Percentiles rank a stretch among this genome's conserved stretches.
These are phyloP conservation scores for Brachypterus glaber DNA, from an alignment of 2,888 invertebrate species.

Conservation along the genomic window DNA sequence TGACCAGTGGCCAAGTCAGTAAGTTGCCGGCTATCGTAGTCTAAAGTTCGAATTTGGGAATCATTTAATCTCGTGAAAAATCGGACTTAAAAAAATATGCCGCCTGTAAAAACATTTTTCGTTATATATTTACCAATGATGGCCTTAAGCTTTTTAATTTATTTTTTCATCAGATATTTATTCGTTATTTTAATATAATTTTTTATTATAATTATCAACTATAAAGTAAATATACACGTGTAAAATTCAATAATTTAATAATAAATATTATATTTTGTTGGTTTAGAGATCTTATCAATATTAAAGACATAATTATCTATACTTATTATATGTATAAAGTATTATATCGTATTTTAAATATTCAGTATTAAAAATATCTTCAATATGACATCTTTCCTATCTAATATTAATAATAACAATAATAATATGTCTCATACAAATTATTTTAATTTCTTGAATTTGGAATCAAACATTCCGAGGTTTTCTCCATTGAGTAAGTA, in stretches of 20 bases:
- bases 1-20: too few species aligned
- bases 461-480: conserved; percentile 23
- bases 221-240: too few species aligned
- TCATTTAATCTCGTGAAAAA: too few species aligned
- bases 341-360: conserved; percentile 39
- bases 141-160: conserved; percentile 30
- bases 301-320: conserved; percentile 36
- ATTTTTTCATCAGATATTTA: conserved; percentile 27
- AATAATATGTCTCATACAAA: conserved; percentile 30
- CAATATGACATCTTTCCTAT: conserved; percentile 38
- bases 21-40: too few species aligned
- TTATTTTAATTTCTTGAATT: conserved; percentile 29
- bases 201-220: too few species aligned
- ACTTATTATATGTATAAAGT: conserved; percentile 34
- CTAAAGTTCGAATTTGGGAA: too few species aligned
- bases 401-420: conserved; percentile 23
- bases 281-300: conserved; percentile 31
- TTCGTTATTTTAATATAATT: conserved; percentile 29
- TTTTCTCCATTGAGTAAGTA: conserved; percentile 27
- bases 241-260: too few species aligned
- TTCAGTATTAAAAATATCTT: conserved; percentile 36
- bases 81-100: too few species aligned
- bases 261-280: conserved; percentile 19
- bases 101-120: too few species aligned
- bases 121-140: too few species aligned